Conservation (phyloP, 2,888 invertebrate genomes). For the Geotrupes spiniger region DNA sequence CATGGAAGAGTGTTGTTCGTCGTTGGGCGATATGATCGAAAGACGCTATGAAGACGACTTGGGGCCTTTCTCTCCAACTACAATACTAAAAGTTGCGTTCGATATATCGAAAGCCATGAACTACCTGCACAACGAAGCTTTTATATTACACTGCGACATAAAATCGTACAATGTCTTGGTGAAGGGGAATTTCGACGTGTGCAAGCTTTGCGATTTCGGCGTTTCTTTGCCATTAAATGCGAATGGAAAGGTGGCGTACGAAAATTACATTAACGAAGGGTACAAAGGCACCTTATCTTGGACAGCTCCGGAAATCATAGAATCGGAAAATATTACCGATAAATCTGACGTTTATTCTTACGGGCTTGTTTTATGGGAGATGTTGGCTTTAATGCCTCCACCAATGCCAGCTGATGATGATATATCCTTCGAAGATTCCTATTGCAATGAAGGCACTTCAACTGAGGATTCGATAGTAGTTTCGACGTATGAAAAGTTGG, state of each 20-base stretch:
- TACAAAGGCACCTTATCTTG: constrained; percentile 77
- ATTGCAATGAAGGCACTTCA: constrained; percentile 39
- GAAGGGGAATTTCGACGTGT: constrained; percentile 66
- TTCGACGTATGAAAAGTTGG: no score
- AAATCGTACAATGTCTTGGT: constrained; percentile 81
- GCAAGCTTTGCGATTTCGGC: constrained; percentile 84
- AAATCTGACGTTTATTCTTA: constrained; percentile 80
- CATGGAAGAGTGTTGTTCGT: constrained; percentile 74
- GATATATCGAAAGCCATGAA: constrained; percentile 70
- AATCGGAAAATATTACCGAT: constrained; percentile 58
- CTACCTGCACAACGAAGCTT: constrained; percentile 71
- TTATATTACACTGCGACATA: constrained; percentile 76
- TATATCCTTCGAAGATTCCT: constrained; percentile 44
- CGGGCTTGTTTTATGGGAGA: constrained; percentile 79
- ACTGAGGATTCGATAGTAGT: constrained; percentile 8
- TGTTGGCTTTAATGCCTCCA: constrained; percentile 71
- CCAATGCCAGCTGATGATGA: constrained; percentile 51
- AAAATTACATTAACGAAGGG: constrained; percentile 50
- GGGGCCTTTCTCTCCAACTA: constrained; percentile 58
- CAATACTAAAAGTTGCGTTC: constrained; percentile 63
- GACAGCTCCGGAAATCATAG: constrained; percentile 76
- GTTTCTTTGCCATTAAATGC: constrained; percentile 70
- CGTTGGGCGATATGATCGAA: constrained; percentile 74
- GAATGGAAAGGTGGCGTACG: constrained; percentile 58
- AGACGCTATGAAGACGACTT: constrained; percentile 56